These are phyloP conservation scores for Scomber japonicus DNA, from an alignment of 2,113 vertebrate species.

Conservation along the genomic window DNA sequence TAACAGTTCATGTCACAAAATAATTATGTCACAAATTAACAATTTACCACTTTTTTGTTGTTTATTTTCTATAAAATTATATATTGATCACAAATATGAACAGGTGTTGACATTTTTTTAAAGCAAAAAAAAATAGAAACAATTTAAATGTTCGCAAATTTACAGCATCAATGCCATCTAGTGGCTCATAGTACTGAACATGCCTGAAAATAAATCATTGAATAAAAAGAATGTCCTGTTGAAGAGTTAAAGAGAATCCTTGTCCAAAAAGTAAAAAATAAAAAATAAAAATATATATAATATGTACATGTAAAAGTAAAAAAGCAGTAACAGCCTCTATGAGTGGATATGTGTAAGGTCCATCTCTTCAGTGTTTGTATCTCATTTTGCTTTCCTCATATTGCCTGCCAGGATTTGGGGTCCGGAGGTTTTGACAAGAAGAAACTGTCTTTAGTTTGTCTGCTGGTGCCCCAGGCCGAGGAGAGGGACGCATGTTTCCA, in stretches of 20 bases:
- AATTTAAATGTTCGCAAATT: too few relatives aligned
- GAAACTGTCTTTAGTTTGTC: slow-evolving; percentile 13
- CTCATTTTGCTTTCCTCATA: slow-evolving; percentile 25
- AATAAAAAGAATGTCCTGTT: too few relatives aligned
- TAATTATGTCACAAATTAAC: neutral
- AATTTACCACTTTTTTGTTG: too few relatives aligned
- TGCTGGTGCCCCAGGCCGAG: neutral
- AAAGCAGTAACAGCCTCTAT: too few relatives aligned
- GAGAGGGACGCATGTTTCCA: slow-evolving; percentile 55
- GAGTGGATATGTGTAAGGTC: neutral
- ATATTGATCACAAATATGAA: neutral
- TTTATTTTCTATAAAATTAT: neutral
- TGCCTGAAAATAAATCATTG: neutral
- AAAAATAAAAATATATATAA: too few relatives aligned
- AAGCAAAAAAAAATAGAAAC: neutral
- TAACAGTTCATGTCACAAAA: neutral
- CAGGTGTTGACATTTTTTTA: neutral
- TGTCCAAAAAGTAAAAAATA: neutral
- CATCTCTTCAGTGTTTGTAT: neutral
- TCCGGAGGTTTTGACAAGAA: slow-evolving; percentile 17
- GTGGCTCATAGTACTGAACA: slow-evolving; percentile 28
- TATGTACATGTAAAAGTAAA: too few relatives aligned
- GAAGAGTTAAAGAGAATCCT: too few relatives aligned
- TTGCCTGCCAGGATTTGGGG: slow-evolving; percentile 12
- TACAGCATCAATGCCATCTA: slow-evolving; percentile 50